Evolutionary conservation across 2,888 invertebrate genomes (phyloP).

Genomic region (Psylliodes chrysocephalus): DNA sequence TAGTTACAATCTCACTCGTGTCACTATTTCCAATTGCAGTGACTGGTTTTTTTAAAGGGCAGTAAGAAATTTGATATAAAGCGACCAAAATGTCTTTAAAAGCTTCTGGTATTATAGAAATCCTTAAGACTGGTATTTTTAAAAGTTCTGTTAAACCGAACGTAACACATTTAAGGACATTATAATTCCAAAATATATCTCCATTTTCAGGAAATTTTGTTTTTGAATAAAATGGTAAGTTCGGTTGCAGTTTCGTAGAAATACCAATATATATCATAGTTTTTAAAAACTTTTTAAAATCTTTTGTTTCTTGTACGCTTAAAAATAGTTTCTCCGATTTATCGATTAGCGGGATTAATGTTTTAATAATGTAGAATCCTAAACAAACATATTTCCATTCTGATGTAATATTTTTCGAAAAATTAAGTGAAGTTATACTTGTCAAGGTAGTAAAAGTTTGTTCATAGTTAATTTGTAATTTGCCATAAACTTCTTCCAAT

Average conservation of each 20-base stretch:
- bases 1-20: slow-evolving; percentile 58
- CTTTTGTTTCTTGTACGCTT: slow-evolving; percentile 75
- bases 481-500: slow-evolving; percentile 33
- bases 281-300: slow-evolving; percentile 71
- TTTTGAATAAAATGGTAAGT: slow-evolving; percentile 49
- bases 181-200: slow-evolving; percentile 66
- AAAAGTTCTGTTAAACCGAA: slow-evolving; percentile 66
- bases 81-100: slow-evolving; percentile 73
- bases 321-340: slow-evolving; percentile 63
- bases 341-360: slow-evolving; percentile 52
- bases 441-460: slow-evolving; percentile 23
- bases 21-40: too few relatives aligned
- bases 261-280: slow-evolving; percentile 74
- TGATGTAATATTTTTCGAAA: slow-evolving; percentile 43
- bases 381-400: slow-evolving; percentile 65
- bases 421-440: slow-evolving; percentile 39
- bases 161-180: slow-evolving; percentile 66
- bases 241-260: slow-evolving; percentile 73
- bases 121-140: slow-evolving; percentile 67
- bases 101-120: slow-evolving; percentile 69
- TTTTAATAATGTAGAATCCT: slow-evolving; percentile 64
- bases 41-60: slow-evolving; percentile 72
- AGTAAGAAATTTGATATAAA: slow-evolving; percentile 75
- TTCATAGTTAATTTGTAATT: slow-evolving; percentile 36
- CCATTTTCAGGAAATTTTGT: slow-evolving; percentile 46